A percentile compares a stretch with the other conserved stretches of the same genome.
These are phyloP conservation scores for Drosophila tristis DNA, from an alignment of 1,140 invertebrate species.

Conservation along the genomic window DNA sequence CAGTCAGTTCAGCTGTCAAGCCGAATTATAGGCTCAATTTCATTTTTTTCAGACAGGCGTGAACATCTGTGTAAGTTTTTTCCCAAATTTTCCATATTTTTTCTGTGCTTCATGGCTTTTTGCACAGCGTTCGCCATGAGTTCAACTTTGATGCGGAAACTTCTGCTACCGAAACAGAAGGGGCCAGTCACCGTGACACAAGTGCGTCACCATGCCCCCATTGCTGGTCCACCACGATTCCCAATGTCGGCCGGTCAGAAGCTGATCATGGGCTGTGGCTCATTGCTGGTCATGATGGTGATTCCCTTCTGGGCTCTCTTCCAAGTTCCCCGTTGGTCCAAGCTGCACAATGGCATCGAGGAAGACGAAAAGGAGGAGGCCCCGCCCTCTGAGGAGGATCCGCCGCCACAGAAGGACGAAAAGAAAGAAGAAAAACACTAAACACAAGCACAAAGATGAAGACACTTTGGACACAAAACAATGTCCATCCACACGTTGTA, in stretches of 20 bases:
- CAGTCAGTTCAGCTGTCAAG: no score
- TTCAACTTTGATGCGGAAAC: conserved; percentile 23
- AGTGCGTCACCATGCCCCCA: conserved; percentile 41
- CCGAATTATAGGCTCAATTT: no score
- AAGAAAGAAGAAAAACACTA: conserved; percentile 4
- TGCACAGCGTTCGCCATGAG: conserved; percentile 32
- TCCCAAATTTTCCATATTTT: background rate
- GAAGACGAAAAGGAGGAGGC: conserved; percentile 20
- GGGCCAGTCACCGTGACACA: conserved; percentile 21
- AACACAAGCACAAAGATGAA: background rate
- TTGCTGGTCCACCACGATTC: conserved; percentile 64
- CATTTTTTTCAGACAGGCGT: no score
- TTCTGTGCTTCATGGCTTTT: background rate
- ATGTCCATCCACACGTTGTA: no score
- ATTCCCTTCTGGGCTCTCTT: conserved; percentile 54
- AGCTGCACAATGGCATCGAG: conserved; percentile 36
- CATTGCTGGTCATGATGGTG: conserved; percentile 54
- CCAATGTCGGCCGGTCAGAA: conserved; percentile 37
- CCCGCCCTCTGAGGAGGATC: conserved; percentile 5
- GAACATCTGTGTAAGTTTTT: background rate
- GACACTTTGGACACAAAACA: conserved; percentile 2
- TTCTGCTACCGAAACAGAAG: conserved; percentile 11
- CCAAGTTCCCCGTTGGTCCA: conserved; percentile 52
- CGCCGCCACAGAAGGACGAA: background rate
- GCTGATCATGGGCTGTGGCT: conserved; percentile 41